Conservation (phyloP, 2,797 vertebrate genomes). For the Phrynocephalus forsythii region DNA sequence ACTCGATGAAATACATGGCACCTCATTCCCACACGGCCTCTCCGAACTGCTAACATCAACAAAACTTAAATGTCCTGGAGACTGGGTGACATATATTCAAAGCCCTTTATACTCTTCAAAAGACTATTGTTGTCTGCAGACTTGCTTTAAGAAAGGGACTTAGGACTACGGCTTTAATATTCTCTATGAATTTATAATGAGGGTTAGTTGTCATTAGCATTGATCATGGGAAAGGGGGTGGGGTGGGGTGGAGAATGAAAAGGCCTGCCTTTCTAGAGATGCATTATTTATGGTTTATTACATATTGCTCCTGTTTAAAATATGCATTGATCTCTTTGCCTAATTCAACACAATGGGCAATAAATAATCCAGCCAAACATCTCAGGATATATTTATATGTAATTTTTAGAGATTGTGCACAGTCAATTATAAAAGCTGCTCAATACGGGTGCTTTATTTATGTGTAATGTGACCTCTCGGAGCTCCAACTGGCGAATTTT, state of each 20-base stretch:
- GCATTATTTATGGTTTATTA: slow-evolving; percentile 40
- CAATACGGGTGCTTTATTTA: slow-evolving; percentile 13
- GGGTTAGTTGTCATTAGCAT: slow-evolving; percentile 31
- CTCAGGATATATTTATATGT: slow-evolving; percentile 31
- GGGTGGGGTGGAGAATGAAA: background rate
- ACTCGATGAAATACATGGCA: no score
- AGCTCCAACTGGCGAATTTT: background rate
- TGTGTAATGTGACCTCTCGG: background rate
- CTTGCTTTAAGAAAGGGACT: background rate
- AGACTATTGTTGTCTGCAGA: background rate
- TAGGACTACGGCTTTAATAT: slow-evolving; percentile 3
- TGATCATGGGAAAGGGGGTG: slow-evolving; percentile 19
- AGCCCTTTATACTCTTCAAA: background rate
- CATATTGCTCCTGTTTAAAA: slow-evolving; percentile 31
- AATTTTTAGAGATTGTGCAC: slow-evolving; percentile 21
- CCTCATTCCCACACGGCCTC: no score
- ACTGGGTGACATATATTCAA: no score
- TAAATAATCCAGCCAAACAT: slow-evolving; percentile 33
- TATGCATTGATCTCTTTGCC: slow-evolving; percentile 27
- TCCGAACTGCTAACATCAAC: background rate
- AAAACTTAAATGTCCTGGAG: background rate
- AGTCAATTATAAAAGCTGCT: slow-evolving; percentile 39
- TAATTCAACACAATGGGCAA: slow-evolving; percentile 14
- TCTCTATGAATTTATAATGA: slow-evolving; percentile 15
- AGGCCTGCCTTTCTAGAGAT: slow-evolving; percentile 26